phyloP scores from a whole-genome alignment of 2,797 vertebrate species.

The Chrosomus eos region DNA sequence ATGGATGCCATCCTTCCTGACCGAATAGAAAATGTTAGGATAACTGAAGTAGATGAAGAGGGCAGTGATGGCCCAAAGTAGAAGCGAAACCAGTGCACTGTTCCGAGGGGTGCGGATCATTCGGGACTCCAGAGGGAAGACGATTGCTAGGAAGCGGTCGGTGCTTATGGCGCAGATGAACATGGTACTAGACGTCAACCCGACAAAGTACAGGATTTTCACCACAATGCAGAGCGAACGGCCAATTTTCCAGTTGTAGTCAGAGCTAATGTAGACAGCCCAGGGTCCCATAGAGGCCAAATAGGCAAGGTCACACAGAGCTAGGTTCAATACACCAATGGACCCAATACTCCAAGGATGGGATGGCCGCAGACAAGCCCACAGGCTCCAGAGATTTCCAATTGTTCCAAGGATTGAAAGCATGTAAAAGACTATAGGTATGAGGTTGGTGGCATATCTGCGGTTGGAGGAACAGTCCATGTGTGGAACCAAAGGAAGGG shows the following conservation, averaged over 20 bases:
- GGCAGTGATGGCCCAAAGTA: constrained; percentile 57
- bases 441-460: constrained; percentile 32
- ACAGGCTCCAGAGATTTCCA: constrained; percentile 59
- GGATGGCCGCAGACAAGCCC: constrained; percentile 49
- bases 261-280: constrained; percentile 46
- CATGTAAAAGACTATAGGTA: constrained; percentile 48
- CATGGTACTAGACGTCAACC: constrained; percentile 62
- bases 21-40: constrained; percentile 57
- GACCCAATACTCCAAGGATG: constrained; percentile 59
- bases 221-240: constrained; percentile 44
- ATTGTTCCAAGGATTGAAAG: constrained; percentile 53
- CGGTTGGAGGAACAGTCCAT: constrained; percentile 46
- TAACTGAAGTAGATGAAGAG: constrained; percentile 61
- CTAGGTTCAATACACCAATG: constrained; percentile 61
- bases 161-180: constrained; percentile 60
- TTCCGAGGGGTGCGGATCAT: constrained; percentile 56
- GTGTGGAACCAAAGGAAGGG: constrained; percentile 54
- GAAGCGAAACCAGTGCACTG: constrained; percentile 50
- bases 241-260: constrained; percentile 58
- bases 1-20: constrained; percentile 34
- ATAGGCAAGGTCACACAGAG: constrained; percentile 58
- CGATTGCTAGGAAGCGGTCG: constrained; percentile 58
- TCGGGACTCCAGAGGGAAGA: constrained; percentile 57
- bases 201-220: constrained; percentile 54
- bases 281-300: constrained; percentile 54